These are phyloP conservation scores for Rhizomys pruinosus DNA, from an alignment of 2,113 vertebrate genomes.

Conservation along the genomic window DNA sequence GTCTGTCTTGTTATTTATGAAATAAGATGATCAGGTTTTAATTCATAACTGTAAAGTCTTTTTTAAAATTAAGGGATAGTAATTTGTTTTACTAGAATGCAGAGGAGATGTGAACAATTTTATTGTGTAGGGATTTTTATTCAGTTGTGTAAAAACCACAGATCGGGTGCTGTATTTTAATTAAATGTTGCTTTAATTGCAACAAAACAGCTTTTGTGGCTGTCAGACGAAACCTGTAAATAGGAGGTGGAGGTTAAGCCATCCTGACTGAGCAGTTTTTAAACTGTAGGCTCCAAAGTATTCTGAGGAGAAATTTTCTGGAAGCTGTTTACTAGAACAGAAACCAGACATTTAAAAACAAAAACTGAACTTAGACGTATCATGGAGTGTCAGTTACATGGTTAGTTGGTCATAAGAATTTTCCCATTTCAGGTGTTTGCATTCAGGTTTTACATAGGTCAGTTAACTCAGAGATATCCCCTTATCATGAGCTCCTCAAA, in stretches of 20 bases:
- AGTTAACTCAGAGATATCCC: conserved; percentile 79
- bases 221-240: conserved; percentile 78
- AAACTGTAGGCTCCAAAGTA: conserved; percentile 75
- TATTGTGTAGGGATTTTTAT: conserved; percentile 87
- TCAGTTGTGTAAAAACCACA: conserved; percentile 86
- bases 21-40: conserved; percentile 84
- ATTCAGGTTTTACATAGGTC: conserved; percentile 81
- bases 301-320: conserved; percentile 59
- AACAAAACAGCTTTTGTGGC: conserved; percentile 77
- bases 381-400: conserved; percentile 56
- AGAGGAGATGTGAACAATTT: conserved; percentile 85
- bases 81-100: conserved; percentile 84
- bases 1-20: conserved; percentile 82
- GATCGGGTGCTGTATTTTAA: conserved; percentile 90
- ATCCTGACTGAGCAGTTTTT: conserved; percentile 77
- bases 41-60: conserved; percentile 84
- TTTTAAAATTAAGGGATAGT: conserved; percentile 79
- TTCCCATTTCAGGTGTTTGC: conserved; percentile 68
- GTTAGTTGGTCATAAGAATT: conserved; percentile 11
- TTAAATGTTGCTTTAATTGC: conserved; percentile 85
- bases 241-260: conserved; percentile 82
- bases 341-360: conserved; percentile 69
- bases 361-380: conserved; percentile 57
- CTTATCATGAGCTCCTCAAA: conserved; percentile 73
- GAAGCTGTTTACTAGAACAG: conserved; percentile 62